Conservation (phyloP, 2,113 vertebrate species). For the Hippoglossus stenolepis region DNA sequence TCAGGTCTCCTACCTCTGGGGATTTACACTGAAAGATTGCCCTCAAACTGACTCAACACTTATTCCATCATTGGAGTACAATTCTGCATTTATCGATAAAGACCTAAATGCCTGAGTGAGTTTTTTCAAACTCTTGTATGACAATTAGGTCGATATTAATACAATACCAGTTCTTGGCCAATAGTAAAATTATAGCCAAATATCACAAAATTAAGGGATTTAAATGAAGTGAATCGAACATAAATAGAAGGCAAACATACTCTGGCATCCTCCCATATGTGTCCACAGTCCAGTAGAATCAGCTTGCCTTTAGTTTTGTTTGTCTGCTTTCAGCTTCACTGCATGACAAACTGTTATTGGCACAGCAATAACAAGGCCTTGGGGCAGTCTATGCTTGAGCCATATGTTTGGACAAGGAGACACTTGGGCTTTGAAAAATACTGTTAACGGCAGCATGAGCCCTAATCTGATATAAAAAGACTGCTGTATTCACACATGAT, state of each 20-base stretch:
- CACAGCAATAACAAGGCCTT: constrained; percentile 80
- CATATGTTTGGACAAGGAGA: constrained; percentile 83
- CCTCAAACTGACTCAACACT: constrained; percentile 34
- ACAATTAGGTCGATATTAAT: constrained; percentile 13
- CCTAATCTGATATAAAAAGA: constrained; percentile 57
- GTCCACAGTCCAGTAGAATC: constrained; percentile 71
- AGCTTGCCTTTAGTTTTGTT: constrained; percentile 79
- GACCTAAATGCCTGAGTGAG: background rate
- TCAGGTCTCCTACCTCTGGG: constrained; percentile 27
- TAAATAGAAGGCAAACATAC: constrained; percentile 48
- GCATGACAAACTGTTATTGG: constrained; percentile 84
- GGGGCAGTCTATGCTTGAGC: constrained; percentile 75
- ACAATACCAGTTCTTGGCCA: constrained; percentile 8
- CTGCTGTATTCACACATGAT: constrained; percentile 37
- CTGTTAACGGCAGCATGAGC: constrained; percentile 59
- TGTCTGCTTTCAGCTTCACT: constrained; percentile 79
- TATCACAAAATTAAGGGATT: constrained; percentile 29
- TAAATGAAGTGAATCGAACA: constrained; percentile 37
- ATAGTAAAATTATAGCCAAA: constrained; percentile 29
- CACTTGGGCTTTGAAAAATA: constrained; percentile 75
- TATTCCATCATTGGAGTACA: constrained; percentile 31
- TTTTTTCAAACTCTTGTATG: background rate
- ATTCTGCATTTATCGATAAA: constrained; percentile 28
- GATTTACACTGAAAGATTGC: constrained; percentile 27
- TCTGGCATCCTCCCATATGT: constrained; percentile 58